phyloP scores from a whole-genome alignment of 2,113 vertebrate species.

The Alethe diademata region DNA sequence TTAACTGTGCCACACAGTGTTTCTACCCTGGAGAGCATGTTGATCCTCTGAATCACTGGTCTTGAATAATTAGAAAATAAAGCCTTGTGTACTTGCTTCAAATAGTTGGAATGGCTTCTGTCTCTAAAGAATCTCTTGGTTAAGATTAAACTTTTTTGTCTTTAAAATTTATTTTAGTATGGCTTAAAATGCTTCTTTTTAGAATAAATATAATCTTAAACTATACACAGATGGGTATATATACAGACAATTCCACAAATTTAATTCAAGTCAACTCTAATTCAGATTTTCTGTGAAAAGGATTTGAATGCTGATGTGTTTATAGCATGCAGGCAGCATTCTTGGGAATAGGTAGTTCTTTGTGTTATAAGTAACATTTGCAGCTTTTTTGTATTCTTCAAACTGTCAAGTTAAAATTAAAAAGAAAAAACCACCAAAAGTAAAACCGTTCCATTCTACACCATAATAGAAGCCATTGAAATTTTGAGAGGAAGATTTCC shows the following conservation, averaged over 20 bases:
- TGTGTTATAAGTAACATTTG: neutral
- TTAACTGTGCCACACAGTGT: neutral
- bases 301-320: neutral
- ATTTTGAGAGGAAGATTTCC: neutral
- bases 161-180: neutral
- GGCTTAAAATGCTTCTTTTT: neutral
- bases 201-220: neutral
- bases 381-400: neutral
- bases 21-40: neutral
- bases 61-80: neutral
- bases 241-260: neutral
- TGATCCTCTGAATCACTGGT: neutral
- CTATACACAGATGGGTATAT: neutral
- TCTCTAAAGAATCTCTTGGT: neutral
- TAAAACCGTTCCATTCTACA: neutral
- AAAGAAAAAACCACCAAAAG: rapidly evolving
- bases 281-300: neutral
- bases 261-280: neutral
- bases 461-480: neutral
- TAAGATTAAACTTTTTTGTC: neutral
- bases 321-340: neutral
- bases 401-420: neutral
- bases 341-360: neutral
- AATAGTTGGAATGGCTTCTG: neutral
- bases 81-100: neutral